Evolutionary conservation across 1,140 invertebrate genomes (phyloP), one percentile per base, ranked within the genome.

Genomic region (Bradynema listronoti): DNA sequence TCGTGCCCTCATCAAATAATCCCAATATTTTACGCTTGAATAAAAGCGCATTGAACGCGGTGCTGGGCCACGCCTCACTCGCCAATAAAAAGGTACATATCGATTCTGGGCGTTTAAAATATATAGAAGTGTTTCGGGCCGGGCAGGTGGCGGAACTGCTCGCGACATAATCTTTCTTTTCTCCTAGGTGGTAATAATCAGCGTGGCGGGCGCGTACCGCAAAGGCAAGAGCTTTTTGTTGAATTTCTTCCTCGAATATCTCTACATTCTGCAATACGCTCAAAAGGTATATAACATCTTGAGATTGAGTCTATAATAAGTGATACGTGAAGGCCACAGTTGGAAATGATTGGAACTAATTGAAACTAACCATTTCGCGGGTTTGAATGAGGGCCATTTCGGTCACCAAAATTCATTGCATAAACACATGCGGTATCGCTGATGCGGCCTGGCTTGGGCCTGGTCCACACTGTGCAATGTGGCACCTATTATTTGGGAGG

Each of bases 181-280:
- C 22, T 54, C 55, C 34, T 42, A 85, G 56, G 86, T 92, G 3
- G 90, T 92, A 29, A 87, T 98, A 33, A 86, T 98, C 0, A 95
- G 91, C 9, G 91, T 98, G 30, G 84, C 84, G 33, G 95, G 93
- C 56, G 92, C 92, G 33, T 98, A 98, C 80, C 83, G 94, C 7
- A 98, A 98, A 81, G 94, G 94, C 66, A 92, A 92, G 81, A 90
- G 88, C 30, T 91, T 92, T 80, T 80, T 92, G 30, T 81, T 92
- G 0, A 88, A 95, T 80, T 94, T 94, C 80, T 91, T 93, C 78
- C 83, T 94, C 1, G 82, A 90, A 69, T 95, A 91, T 79, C 66
- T 76, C 46, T 76, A 76, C 57, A 67, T 53, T 33, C 50, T 76
- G 24, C 75, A 78, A 47, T 73, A 69, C 49, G 34, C 64, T 22